Evolutionary conservation across 1,140 invertebrate genomes (phyloP), one percentile per base, ranked within the genome.

Genomic region (Teleogryllus occipitalis): DNA sequence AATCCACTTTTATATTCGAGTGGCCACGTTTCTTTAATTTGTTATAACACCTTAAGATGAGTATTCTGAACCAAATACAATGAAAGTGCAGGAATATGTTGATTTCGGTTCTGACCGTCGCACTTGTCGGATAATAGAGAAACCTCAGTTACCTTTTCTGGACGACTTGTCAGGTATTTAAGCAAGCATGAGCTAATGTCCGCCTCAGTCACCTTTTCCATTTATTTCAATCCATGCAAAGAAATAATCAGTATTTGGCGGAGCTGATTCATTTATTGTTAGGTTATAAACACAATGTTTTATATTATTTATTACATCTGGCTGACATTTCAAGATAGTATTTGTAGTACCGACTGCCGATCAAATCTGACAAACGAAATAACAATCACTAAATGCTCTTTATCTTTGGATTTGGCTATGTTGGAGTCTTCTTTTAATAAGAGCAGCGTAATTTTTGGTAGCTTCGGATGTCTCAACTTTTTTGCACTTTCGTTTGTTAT

Each of bases 141-240:
- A 12, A 72, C 54, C 18, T 72, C 54, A 72, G 54, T 72, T 8
- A 72, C 54, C 54, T 72, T 18, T 72, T 72, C 54, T 72, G 54
- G 54, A 72, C 8, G n/a, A 18, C 54, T 72, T 72, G 54, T 72
- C 54, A 72, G 54, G n/a, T 72, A 72, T 72, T 72, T 72, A 72
- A 8, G 54, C 54, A 72, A 72, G 54, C 54, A 72, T 8, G 54
- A 72, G n/a, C 54, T 18, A 72, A 72, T 72, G n/a, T 72, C 18
- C 54, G n/a, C 8, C 8, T 8, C 54, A 12, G n/a, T 18, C 54
- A 12, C 54, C 18, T 72, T 18, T 72, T 72, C 14, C n/a, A 72
- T 72, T 72, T 72, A 72, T 72, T 72, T 72, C 65, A 72, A n/a
- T 72, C 65, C 65, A 72, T 72, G 65, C 65, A 72, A 72, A 72